Base-by-base conservation (phyloP, 2,888 invertebrate species). In the Lycia hirtaria region DNA sequence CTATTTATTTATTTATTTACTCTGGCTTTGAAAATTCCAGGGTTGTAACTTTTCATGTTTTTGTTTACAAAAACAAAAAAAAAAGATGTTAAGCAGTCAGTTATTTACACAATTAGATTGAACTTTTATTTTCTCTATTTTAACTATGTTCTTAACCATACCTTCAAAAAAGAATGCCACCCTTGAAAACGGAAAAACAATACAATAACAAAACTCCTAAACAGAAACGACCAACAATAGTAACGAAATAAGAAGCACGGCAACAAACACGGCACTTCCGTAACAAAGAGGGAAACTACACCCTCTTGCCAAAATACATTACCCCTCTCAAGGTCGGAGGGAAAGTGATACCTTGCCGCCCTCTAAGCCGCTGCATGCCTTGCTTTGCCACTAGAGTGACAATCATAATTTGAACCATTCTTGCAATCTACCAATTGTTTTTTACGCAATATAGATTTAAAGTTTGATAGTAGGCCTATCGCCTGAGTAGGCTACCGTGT, bases 291-390 rank as follows among this genome's bases (percentile, higher is more conserved):
- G 45, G 51, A 45, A 45, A 51, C 40, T 50, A 37, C 15, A 32
- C 24, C 55, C 40, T 24, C 45, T 51, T 57, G 57, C 51, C 57
- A 57, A 57, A 57, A 52, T 37, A 57, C 57, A 52, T 57, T 52
- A 52, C 45, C 50, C 17, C 56, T 28, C 44, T 32, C 57, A 57
- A 57, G 57, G 56, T 38, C 50, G 47, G 20, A 12, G 44, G 24
- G 56, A 38, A 44, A 56, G 56, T 56, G 55, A 55, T 44, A 56
- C 41, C 53, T 53, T 26, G 19, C 45, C 45, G 12, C 44, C 30
- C 44, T 14, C 17, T 38, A 45, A 20, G 52, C 37, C 26, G 37
- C 26, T 38, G 52, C 28, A 35, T 37, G 28, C 35, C 43, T 28
- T 56, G 38, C 33, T 38, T 28, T 33, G n/a, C 37, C 19, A 10